These are phyloP conservation scores for Plecotus auritus DNA, from an alignment of 2,113 vertebrate species.

Conservation along the genomic window DNA sequence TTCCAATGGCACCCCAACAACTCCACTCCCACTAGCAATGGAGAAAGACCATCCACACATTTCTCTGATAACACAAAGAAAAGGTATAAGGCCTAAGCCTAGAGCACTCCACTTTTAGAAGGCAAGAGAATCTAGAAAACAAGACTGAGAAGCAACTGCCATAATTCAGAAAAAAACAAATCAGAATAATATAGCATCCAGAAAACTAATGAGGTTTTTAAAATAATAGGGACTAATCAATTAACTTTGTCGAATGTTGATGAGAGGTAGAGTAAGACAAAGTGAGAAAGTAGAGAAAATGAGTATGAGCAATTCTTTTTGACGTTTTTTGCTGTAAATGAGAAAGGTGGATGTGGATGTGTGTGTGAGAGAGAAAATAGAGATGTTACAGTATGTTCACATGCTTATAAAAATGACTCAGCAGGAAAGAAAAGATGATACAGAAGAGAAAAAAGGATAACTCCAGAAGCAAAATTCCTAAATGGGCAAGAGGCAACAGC, in stretches of 20 bases:
- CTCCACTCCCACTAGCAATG: too few species aligned
- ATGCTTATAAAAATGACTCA: background rate
- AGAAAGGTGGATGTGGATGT: background rate
- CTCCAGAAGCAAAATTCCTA: background rate
- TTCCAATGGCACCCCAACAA: too few species aligned
- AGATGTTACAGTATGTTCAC: background rate
- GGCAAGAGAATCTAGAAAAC: background rate
- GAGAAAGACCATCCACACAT: too few species aligned
- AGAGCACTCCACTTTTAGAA: background rate
- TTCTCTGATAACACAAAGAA: background rate
- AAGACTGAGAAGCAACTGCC: background rate
- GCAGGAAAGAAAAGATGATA: background rate
- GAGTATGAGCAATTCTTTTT: background rate
- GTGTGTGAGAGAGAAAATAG: background rate
- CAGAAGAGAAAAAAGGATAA: background rate
- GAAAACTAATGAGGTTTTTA: slow-evolving; percentile 1
- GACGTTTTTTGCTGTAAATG: background rate
- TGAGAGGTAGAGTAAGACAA: background rate
- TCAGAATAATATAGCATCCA: background rate
- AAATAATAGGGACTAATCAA: background rate
- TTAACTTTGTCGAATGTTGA: background rate
- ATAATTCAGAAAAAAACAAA: background rate
- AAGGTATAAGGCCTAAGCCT: background rate
- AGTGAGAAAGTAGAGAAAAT: background rate
- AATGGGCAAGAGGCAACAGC: background rate